Base-by-base conservation (phyloP, 2,113 vertebrate species). In the Benitochromis conjunctus region DNA sequence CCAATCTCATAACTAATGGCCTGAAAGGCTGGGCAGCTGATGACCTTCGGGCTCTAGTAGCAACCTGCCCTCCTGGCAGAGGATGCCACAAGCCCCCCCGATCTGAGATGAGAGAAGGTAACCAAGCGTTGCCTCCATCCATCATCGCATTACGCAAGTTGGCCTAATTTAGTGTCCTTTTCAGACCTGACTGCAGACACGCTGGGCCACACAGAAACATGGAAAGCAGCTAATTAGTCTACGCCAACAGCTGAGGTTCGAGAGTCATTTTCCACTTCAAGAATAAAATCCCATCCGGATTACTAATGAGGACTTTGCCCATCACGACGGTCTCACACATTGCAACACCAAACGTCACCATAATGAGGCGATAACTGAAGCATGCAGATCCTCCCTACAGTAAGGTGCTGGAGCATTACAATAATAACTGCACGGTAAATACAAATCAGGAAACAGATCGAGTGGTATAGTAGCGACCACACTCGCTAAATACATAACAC, bases 131-230 rank as follows among this genome's bases (percentile, higher is more conserved):
- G 43, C 87, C 48, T 78, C 86, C 93, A 95, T 95, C 94, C 88
- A 94, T 96, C 95, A 96, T 91, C 88, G 56, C 86, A 89, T 94
- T 95, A 92, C 87, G 84, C 92, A 87, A 79, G 41, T 84, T 86
- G 90, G 92, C 89, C 90, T 91, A 86, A 90, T 94, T 96, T 92
- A 94, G 89, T 92, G 91, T 93, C 92, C 90, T 92, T 94, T 92
- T 85, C 94, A 93, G 92, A 92, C 89, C 88, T 88, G 88, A 93
- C 86, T 90, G 85, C 80, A 94, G 87, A 87, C 81, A 90, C 56
- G 11, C 83, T 77, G 84, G 89, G 92, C 91, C 92, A 91, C 92
- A 92, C 89, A 76, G 88, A 89, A 90, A 93, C 89, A 93, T 64
- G 86, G 90, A 81, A 91, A 87, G 84, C 82, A 89, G 81, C 90